Conservation (phyloP, 2,888 invertebrate genomes). For the Caradrina clavipalpis region DNA sequence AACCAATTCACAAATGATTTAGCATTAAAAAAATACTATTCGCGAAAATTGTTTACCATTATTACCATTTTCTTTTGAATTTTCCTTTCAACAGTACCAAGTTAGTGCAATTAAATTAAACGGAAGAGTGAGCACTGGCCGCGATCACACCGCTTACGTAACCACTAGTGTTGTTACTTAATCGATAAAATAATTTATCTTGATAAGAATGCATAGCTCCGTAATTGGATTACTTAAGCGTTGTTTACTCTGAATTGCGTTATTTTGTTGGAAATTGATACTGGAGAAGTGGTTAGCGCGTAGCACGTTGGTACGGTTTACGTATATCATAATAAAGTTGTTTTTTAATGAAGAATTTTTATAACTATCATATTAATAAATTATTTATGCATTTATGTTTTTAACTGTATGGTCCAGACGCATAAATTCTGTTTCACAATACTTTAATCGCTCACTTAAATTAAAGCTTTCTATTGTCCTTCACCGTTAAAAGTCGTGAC, state of each 20-base stretch:
- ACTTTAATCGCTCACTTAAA: background rate
- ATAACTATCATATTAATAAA: background rate
- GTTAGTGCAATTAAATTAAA: slow-evolving; percentile 82
- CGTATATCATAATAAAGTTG: too few relatives aligned
- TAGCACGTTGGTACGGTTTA: background rate
- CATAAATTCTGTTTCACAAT: slow-evolving; percentile 11
- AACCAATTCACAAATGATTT: too few relatives aligned
- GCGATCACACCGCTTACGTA: slow-evolving; percentile 74
- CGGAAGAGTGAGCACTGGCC: slow-evolving; percentile 84
- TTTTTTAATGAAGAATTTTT: background rate
- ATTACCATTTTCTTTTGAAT: slow-evolving; percentile 28
- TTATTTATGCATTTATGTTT: background rate
- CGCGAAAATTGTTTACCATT: too few relatives aligned
- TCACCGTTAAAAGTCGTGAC: slow-evolving; percentile 22
- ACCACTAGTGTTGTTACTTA: slow-evolving; percentile 79
- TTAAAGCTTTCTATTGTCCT: slow-evolving; percentile 38
- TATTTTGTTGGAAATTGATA: slow-evolving; percentile 39
- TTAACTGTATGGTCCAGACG: background rate
- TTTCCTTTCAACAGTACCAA: slow-evolving; percentile 63
- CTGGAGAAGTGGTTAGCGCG: slow-evolving; percentile 14
- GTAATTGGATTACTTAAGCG: slow-evolving; percentile 76
- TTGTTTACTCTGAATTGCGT: slow-evolving; percentile 58
- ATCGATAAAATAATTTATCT: slow-evolving; percentile 77
- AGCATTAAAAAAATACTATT: too few relatives aligned
- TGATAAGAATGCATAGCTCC: slow-evolving; percentile 72